Conservation (phyloP, 2,113 vertebrate genomes). For the Grus americana region DNA sequence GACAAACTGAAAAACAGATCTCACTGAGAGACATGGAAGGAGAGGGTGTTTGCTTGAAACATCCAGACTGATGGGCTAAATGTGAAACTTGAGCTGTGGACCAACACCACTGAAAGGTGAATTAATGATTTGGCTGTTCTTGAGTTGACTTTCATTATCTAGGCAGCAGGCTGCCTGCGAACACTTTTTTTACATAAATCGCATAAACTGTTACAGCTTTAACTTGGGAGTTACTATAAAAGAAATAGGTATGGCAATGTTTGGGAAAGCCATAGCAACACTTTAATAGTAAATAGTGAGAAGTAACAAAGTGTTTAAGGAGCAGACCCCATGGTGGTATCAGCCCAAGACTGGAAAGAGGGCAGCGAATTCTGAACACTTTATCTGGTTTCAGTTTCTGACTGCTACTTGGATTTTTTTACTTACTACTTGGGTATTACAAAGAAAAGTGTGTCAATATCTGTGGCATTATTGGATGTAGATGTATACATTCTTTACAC, state of each 20-base stretch:
- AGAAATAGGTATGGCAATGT: neutral
- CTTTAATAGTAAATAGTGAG: neutral
- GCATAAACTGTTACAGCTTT: neutral
- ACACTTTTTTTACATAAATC: neutral
- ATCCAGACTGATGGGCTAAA: neutral
- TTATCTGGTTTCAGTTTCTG: neutral
- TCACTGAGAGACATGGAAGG: neutral
- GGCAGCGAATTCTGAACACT: neutral
- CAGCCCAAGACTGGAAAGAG: neutral
- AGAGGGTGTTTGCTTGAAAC: neutral
- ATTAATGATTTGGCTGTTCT: neutral
- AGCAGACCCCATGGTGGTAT: neutral
- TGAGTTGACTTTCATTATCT: neutral
- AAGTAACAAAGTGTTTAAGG: neutral
- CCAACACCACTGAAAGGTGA: no score
- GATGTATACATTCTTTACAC: neutral
- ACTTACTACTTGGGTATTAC: neutral
- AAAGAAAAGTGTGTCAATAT: neutral
- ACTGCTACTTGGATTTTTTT: neutral
- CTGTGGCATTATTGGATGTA: accelerated
- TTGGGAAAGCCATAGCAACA: neutral
- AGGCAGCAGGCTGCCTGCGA: neutral
- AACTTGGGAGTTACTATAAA: neutral
- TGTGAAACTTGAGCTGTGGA: neutral
- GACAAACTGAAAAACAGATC: neutral